These are phyloP conservation scores for Sarcophaga bullata DNA, from an alignment of 1,140 invertebrate species.

Conservation along the genomic window DNA sequence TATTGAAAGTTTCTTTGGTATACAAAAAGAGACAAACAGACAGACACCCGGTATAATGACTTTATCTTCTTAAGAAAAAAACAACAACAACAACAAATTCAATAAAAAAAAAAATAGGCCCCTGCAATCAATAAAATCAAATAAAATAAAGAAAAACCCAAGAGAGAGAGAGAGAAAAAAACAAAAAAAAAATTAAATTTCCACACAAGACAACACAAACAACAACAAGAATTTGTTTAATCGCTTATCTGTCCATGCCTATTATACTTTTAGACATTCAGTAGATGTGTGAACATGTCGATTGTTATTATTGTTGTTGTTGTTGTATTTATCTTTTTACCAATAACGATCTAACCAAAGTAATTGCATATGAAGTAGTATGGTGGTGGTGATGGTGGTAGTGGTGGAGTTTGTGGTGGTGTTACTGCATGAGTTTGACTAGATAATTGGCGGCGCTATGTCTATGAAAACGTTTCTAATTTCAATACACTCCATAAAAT, in stretches of 20 bases:
- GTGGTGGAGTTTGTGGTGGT: not conserved
- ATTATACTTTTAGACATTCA: too few species aligned
- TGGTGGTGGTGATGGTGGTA: not conserved
- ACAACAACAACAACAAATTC: too few species aligned
- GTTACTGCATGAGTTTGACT: not conserved
- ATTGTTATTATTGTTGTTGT: not conserved
- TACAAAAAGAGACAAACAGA: not conserved
- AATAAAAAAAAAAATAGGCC: not conserved
- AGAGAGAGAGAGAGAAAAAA: too few species aligned
- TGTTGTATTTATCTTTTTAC: too few species aligned
- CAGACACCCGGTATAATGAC: not conserved
- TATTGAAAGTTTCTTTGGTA: not conserved
- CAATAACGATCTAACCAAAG: too few species aligned
- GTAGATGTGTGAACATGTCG: not conserved
- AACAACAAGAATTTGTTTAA: not conserved
- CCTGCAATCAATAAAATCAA: not conserved
- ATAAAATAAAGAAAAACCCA: too few species aligned
- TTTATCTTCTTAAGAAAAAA: not conserved
- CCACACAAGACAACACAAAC: not conserved
- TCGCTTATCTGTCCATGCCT: too few species aligned
- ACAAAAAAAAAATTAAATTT: not conserved
- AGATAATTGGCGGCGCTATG: constrained; percentile 39
- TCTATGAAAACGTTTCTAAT: constrained; percentile 40
- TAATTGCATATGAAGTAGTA: too few species aligned
- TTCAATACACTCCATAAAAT: constrained; percentile 14